Conservation (phyloP, 2,888 invertebrate genomes). For the Drosophila fungiperda region DNA sequence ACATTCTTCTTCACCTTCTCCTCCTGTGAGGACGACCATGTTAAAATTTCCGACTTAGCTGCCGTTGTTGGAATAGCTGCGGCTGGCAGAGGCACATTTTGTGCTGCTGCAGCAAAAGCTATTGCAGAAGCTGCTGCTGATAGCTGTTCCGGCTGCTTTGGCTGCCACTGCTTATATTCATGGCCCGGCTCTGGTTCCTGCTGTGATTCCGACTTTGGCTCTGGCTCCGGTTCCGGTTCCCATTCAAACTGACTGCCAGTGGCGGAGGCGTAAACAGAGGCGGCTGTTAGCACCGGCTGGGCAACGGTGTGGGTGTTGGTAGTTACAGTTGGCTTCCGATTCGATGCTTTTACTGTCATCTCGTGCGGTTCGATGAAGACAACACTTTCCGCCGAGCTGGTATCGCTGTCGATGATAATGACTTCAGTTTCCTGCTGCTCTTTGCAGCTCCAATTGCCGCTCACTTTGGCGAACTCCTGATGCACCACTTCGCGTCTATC, state of each 20-base stretch:
- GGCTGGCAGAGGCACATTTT: background rate
- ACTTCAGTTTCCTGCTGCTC: constrained; percentile 38
- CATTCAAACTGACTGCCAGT: background rate
- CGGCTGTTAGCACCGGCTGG: background rate
- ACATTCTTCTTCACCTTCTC: background rate
- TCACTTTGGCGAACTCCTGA: constrained; percentile 75
- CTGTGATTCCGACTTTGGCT: background rate
- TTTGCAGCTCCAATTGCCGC: background rate
- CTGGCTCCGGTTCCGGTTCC: background rate
- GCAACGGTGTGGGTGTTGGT: background rate
- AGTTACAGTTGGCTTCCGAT: constrained; percentile 14
- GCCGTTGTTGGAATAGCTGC: constrained; percentile 7
- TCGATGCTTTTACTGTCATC: constrained; percentile 13
- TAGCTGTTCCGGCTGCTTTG: background rate
- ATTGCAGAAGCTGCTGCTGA: background rate
- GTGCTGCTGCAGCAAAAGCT: background rate
- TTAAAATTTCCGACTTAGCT: background rate
- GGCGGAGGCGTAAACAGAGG: background rate
- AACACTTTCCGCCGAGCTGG: constrained; percentile 65
- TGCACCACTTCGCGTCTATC: constrained; percentile 82
- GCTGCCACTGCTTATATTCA: background rate
- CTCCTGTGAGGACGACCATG: background rate
- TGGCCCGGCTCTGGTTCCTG: background rate
- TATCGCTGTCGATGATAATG: constrained; percentile 65
- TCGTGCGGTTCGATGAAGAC: constrained; percentile 48